Percentiles rank a stretch among this genome's conserved stretches.
Conservation (phyloP, 2,113 vertebrate genomes). For the Atractosteus spatula region DNA sequence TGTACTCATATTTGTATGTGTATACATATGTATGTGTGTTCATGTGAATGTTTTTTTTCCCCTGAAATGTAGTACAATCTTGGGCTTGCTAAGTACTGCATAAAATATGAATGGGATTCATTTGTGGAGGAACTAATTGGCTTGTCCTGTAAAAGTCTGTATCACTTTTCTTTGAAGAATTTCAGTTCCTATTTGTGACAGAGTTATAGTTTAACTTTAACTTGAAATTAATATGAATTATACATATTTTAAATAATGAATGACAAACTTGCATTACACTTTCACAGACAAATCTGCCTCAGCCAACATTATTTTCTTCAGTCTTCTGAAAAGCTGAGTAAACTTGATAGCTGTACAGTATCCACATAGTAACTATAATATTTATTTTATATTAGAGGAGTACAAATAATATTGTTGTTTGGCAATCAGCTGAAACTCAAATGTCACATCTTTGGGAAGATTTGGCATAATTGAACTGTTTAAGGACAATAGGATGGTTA, state of each 20-base stretch:
- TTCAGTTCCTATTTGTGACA: not conserved
- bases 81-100: too few species aligned
- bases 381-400: not conserved
- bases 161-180: not conserved
- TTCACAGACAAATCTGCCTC: not conserved
- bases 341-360: not conserved
- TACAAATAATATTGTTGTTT: not conserved
- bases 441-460: too few species aligned
- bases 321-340: not conserved
- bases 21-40: too few species aligned
- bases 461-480: not conserved
- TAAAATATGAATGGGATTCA: too few species aligned
- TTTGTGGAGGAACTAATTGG: not conserved
- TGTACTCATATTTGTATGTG: too few species aligned
- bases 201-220: not conserved
- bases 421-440: not conserved
- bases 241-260: constrained; percentile 11
- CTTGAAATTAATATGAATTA: not conserved
- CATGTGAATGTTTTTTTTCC: too few species aligned
- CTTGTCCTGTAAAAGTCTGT: not conserved
- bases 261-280: not conserved
- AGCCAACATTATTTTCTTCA: not conserved
- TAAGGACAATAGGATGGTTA: too few species aligned
- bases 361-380: too few species aligned
- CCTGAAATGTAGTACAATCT: too few species aligned